These are phyloP conservation scores for Chloropsis hardwickii DNA, from an alignment of 2,113 vertebrate species.

Conservation along the genomic window DNA sequence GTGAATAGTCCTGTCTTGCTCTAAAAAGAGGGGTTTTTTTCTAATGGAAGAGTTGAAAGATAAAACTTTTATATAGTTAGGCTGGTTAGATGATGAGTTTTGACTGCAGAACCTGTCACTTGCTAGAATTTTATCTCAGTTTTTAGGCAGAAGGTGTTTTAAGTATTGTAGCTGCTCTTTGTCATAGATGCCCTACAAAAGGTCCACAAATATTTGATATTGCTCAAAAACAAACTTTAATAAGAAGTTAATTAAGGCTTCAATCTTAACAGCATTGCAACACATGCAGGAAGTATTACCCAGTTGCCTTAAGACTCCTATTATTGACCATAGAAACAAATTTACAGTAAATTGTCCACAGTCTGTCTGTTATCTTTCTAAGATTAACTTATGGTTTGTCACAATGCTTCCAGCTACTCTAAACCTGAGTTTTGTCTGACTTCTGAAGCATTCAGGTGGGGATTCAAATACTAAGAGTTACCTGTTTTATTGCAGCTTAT, in stretches of 20 bases:
- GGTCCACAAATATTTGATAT: not conserved
- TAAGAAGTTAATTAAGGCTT: not conserved
- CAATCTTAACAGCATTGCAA: not conserved
- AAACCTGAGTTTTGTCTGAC: not conserved
- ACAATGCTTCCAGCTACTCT: not conserved
- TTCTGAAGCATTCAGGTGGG: not conserved
- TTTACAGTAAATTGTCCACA: not conserved
- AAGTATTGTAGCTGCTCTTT: not conserved
- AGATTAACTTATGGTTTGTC: not conserved
- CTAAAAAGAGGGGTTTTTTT: not conserved
- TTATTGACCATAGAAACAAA: not conserved
- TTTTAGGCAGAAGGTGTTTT: not conserved
- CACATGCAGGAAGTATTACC: not conserved
- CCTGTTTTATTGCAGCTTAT: not conserved
- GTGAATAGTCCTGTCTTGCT: not conserved
- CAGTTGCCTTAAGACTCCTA: not conserved
- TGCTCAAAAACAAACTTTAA: not conserved
- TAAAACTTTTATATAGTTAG: not conserved
- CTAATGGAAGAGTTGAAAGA: not conserved
- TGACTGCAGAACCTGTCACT: not conserved
- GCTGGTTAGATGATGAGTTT: not conserved
- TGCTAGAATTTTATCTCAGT: not conserved
- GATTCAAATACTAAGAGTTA: not conserved
- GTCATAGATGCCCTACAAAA: not conserved
- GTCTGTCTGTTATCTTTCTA: not conserved